Evolutionary conservation across 2,113 vertebrate genomes (phyloP).

Genomic region (Polyodon spathula): DNA sequence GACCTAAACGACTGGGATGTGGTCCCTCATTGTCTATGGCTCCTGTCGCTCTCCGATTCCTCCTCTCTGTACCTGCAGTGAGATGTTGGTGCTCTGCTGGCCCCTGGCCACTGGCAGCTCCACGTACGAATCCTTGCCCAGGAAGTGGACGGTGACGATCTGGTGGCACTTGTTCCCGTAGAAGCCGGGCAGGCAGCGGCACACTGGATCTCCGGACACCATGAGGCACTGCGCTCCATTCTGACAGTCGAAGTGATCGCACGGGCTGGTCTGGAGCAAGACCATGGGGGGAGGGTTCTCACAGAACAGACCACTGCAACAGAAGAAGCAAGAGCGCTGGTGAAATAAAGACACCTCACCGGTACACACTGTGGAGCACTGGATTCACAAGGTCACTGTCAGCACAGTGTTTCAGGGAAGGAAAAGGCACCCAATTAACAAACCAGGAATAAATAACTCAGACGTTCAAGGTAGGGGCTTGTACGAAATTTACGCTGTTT

Average conservation of each 20-base stretch:
- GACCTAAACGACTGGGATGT: no score
- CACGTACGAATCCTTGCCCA: constrained; percentile 83
- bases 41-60: no score
- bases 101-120: constrained; percentile 75
- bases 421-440: no score
- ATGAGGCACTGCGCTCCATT: constrained; percentile 85
- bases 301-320: constrained; percentile 77
- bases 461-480: no score
- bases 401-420: no score
- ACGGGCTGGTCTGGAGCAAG: constrained; percentile 92
- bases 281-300: constrained; percentile 94
- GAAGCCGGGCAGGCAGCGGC: constrained; percentile 84
- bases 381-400: no score
- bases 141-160: constrained; percentile 86
- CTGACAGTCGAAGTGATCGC: constrained; percentile 89
- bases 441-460: no score
- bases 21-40: no score
- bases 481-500: no score
- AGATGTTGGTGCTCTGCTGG: constrained; percentile 82
- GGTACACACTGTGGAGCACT: no score
- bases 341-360: constrained; percentile 12
- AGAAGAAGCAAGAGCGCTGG: constrained; percentile 12
- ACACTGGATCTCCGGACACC: constrained; percentile 75
- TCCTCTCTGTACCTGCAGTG: constrained; percentile 77
- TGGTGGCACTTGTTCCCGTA: constrained; percentile 86